Evolutionary conservation across 2,113 vertebrate species (phyloP).

Genomic region (Pedetes capensis): DNA sequence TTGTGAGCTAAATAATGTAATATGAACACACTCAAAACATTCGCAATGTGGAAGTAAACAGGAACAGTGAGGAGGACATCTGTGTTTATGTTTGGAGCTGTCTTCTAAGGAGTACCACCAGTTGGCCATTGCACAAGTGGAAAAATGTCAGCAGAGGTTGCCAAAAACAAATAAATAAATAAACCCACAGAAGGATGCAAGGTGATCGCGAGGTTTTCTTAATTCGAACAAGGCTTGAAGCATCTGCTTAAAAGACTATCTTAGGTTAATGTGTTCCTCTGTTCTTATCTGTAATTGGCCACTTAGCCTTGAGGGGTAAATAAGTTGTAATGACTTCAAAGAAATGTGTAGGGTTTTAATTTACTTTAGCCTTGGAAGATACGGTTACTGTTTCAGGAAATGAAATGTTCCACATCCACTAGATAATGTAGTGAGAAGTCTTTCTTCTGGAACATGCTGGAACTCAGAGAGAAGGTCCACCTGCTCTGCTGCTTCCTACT

Average conservation of each 20-base stretch:
- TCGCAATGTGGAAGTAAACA: background rate
- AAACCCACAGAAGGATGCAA: background rate
- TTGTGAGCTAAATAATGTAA: background rate
- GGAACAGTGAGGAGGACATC: background rate
- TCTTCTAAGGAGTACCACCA: background rate
- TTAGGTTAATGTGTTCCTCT: background rate
- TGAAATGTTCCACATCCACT: background rate
- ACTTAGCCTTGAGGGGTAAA: background rate
- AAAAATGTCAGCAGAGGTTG: background rate
- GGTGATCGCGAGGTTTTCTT: background rate
- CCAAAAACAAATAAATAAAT: slow-evolving; percentile 8
- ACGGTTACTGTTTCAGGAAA: background rate
- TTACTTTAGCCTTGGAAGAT: background rate
- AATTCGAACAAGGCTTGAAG: background rate
- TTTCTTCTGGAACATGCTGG: background rate
- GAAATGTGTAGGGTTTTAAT: background rate
- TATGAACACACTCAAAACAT: background rate
- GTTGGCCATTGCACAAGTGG: background rate
- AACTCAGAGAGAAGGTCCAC: background rate
- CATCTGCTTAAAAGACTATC: background rate
- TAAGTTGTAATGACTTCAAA: background rate
- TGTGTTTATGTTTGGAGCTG: background rate
- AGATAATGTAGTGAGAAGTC: background rate
- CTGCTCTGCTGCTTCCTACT: background rate
- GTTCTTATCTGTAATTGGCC: background rate